These are phyloP conservation scores for Dicerorhinus sumatrensis DNA, from an alignment of 2,113 vertebrate species.

Conservation along the genomic window DNA sequence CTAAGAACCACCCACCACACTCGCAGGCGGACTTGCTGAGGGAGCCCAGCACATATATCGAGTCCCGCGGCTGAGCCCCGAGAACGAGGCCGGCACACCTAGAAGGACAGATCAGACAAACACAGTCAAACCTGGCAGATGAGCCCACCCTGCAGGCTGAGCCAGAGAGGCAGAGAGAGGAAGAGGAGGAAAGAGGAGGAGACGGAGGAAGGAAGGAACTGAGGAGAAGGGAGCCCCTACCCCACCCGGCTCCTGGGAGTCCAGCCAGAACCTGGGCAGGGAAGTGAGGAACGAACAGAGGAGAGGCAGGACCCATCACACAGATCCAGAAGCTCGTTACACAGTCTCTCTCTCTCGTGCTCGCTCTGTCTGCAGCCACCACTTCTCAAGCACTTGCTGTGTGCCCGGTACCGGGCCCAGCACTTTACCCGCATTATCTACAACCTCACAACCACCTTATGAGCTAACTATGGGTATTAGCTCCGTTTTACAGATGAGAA, in stretches of 20 bases:
- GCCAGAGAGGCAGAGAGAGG: background rate
- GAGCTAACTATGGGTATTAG: background rate
- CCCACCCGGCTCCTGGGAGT: accelerated
- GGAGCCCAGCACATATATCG: background rate
- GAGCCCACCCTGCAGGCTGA: background rate
- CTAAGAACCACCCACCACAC: background rate
- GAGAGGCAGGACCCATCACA: background rate
- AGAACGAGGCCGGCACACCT: background rate
- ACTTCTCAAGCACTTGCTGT: background rate
- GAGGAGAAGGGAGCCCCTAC: background rate
- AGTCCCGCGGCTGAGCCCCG: background rate
- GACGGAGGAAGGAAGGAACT: background rate
- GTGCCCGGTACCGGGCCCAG: background rate
- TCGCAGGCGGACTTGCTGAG: background rate
- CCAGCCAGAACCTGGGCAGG: background rate
- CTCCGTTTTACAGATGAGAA: background rate
- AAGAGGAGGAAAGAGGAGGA: background rate
- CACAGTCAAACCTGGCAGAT: background rate
- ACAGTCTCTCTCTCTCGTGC: background rate
- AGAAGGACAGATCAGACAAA: background rate
- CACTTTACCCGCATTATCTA: background rate
- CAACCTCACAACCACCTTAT: background rate
- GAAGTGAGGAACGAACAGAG: background rate
- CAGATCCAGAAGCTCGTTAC: background rate
- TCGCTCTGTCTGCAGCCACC: background rate